Evolutionary conservation across 1,140 invertebrate species (phyloP), one percentile per base, ranked within the genome.

Genomic region (Drosophila pandora): DNA sequence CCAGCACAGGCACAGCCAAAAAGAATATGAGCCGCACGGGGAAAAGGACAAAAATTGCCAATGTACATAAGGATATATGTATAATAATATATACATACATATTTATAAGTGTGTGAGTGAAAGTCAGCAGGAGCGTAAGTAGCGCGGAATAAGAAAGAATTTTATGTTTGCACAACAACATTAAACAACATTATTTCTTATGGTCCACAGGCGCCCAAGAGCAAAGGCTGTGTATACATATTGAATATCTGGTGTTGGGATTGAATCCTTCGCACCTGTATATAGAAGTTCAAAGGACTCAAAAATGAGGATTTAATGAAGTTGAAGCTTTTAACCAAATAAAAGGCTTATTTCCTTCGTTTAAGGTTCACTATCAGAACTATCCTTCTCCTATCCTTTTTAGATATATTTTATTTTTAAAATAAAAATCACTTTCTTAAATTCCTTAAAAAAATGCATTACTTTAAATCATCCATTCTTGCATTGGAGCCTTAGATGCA

Each of bases 171-270:
- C 83, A 88, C 83, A 83, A 79, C 83, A 88, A n/a, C n/a, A n/a
- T n/a, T 88, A 88, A 88, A 88, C 84, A 88, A 88, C 83, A 88
- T 88, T 88, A 88, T 88, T 88, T 88, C 83, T 88, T 88, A 88
- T 82, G 79, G 75, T 65, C 70, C 60, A 78, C 58, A 56, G 74
- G 70, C 64, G 28, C 37, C 9, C 48, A 48, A 50, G 9, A 56
- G 52, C 49, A 30, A 55, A 55, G 57, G 53, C 8, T 43, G 34
- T 21, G 17, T 32, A 25, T 63, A 43, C 64, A 43, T 28, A 67
- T 52, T 52, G 47, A 10, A 53, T 22, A 43, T 67, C 63, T 39
- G 34, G 32, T 41, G 21, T 12, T 47, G 47, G 21, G 49, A 43
- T 30, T 56, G 25, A 32, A 13, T 43, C 34, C 43, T 74, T 50